Evolutionary conservation across 2,888 invertebrate species (phyloP).

Genomic region (Eilema depressum): DNA sequence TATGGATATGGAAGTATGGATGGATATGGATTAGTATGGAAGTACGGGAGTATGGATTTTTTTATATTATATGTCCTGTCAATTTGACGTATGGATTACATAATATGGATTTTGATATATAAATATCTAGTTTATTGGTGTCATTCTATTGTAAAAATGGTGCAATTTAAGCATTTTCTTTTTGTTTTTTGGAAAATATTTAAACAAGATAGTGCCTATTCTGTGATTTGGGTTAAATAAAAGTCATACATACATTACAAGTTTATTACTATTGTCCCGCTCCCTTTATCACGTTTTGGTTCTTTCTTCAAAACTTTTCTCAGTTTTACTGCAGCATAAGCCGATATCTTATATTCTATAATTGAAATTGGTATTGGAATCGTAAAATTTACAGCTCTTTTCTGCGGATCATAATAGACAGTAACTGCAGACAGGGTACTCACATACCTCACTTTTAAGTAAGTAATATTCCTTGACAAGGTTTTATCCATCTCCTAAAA

Average conservation of each 20-base stretch:
- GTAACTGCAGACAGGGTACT: neutral
- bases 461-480: neutral
- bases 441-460: constrained; percentile 1
- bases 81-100: too few species aligned
- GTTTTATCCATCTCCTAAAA: constrained; percentile 1
- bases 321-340: neutral
- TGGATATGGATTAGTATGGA: too few species aligned
- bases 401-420: neutral
- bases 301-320: too few species aligned
- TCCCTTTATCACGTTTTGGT: neutral
- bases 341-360: neutral
- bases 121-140: too few species aligned
- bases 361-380: neutral
- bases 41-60: too few species aligned
- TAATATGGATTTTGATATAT: too few species aligned
- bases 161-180: too few species aligned
- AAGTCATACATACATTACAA: neutral
- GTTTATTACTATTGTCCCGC: neutral
- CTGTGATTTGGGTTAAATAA: neutral
- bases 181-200: too few species aligned
- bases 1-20: too few species aligned
- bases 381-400: neutral
- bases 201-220: too few species aligned
- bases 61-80: too few species aligned
- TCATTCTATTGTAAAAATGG: too few species aligned